Evolutionary conservation across 2,113 vertebrate genomes (phyloP), one percentile per base, ranked within the genome.

Genomic region (Danionella cerebrum): DNA sequence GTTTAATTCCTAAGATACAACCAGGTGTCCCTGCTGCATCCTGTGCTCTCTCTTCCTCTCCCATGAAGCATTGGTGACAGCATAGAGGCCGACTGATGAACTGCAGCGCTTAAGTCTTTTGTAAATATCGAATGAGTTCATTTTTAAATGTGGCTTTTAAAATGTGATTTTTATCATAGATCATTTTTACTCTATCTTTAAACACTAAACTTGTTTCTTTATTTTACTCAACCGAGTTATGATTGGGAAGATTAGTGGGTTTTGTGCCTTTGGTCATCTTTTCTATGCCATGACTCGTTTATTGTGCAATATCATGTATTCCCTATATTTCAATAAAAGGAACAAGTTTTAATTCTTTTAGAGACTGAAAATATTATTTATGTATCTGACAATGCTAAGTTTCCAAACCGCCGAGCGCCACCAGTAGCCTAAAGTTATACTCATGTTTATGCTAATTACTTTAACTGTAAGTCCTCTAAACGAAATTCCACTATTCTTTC

Each of bases 1-100:
- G 6, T 9, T n/a, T 18, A 1, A 22, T 9, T 19, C 6, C 25
- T 8, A 24, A 89, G 88, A 79, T 84, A 84, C 44, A 71, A 66
- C 58, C 3, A 36, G 5, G 83, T 85, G 10, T 82, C 86, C n/a
- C 48, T 62, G 25, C 54, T 88, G 4, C 44, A 65, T 13, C 79
- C 83, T 10, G 79, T 85, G 7, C n/a, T 41, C 33, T 14, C 18
- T 59, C 63, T 87, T 19, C 78, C 82, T 36, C 42, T 70, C 10
- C 29, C 51, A 27, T 79, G 48, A 76, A 10, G 14, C 39, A 22
- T 3, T 62, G 29, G 12, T 65, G 38, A 64, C 22, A 24, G 1
- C 38, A 5, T 44, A 3, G 2, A 5, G 31, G 21, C 11, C 5
- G 6, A 48, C 2, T 38, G 25, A 71, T 50, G 12, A 73, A 75